Evolutionary conservation across 1,140 invertebrate genomes (phyloP), one percentile per base, ranked within the genome.

Genomic region (Chrysomallon squamiferum): DNA sequence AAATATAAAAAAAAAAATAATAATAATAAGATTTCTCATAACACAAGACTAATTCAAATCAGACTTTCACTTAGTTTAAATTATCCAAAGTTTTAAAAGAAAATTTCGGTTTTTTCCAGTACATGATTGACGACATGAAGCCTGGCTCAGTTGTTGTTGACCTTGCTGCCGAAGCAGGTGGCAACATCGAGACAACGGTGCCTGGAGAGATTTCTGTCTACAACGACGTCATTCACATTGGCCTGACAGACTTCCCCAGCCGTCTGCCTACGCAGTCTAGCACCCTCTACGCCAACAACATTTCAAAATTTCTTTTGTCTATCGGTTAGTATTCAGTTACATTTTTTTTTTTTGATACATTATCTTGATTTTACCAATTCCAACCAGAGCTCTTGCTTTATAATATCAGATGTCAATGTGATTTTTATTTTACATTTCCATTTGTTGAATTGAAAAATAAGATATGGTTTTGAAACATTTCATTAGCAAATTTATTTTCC

Each of bases 111-210:
- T n/a, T 62, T 20, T 68, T 73, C 41, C 75, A 93, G 92, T 91
- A 92, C 84, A 93, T 94, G 81, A 88, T 95, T 45, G 89, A 91
- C 56, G 86, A 88, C 11, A 95, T 96, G 94, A 93, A 93, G 77
- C 93, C 93, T 1, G 94, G 94, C 15, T 94, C 92, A 66, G 93
- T 96, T 7, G 88, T 96, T 22, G 94, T 96, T 5, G 94, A 96
- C 84, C 84, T 96, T 69, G 94, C 94, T 3, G 92, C 94, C 0
- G 94, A 96, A 86, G 90, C 92, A 71, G 94, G 94, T 4, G 94
- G 94, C 4, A 96, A 96, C 84, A 88, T 95, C 52, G 91, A 93
- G 84, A 95, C 93, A 4, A 95, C 92, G 0, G 88, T 87, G 75
- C 93, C 93, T 13, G 93, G 93, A 43, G 88, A 94, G 84, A 82